A percentile compares a stretch with the other conserved stretches of the same genome.
phyloP scores from a whole-genome alignment of 2,888 invertebrate species.

The Tetranychus piercei region DNA sequence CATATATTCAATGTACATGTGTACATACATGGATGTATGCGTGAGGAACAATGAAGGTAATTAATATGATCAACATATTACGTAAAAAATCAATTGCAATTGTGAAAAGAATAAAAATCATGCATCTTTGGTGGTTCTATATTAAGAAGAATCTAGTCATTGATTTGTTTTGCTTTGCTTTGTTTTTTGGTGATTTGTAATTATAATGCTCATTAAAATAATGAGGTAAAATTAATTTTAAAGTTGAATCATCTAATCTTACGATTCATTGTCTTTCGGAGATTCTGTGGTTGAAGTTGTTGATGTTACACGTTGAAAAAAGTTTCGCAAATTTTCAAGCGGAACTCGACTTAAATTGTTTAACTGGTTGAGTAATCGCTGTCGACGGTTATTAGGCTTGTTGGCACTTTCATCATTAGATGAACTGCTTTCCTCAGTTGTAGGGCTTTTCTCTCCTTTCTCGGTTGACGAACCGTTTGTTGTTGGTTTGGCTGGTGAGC shows the following conservation, averaged over 20 bases:
- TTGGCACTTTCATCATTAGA: conserved; percentile 2
- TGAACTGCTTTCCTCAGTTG: neutral
- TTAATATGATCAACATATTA: too few species aligned
- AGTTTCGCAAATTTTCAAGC: neutral
- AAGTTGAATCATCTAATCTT: neutral
- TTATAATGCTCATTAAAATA: too few species aligned
- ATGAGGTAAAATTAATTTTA: too few species aligned
- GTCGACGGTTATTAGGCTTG: neutral
- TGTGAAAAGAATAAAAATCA: too few species aligned
- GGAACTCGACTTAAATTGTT: conserved; percentile 8
- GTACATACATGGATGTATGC: too few species aligned
- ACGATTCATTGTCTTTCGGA: neutral
- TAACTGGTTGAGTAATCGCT: neutral
- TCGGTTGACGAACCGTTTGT: neutral
- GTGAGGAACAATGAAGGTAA: too few species aligned
- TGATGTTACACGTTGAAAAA: neutral
- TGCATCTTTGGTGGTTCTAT: too few species aligned
- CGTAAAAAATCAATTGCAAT: too few species aligned
- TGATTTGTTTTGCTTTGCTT: too few species aligned
- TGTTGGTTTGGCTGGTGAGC: neutral
- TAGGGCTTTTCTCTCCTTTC: neutral
- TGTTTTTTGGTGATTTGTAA: too few species aligned
- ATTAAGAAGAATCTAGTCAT: too few species aligned
- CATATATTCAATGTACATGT: too few species aligned
- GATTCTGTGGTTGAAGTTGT: conserved; percentile 9